Evolutionary conservation across 1,140 invertebrate genomes (phyloP).

Genomic region (Drosophila ohnishii): DNA sequence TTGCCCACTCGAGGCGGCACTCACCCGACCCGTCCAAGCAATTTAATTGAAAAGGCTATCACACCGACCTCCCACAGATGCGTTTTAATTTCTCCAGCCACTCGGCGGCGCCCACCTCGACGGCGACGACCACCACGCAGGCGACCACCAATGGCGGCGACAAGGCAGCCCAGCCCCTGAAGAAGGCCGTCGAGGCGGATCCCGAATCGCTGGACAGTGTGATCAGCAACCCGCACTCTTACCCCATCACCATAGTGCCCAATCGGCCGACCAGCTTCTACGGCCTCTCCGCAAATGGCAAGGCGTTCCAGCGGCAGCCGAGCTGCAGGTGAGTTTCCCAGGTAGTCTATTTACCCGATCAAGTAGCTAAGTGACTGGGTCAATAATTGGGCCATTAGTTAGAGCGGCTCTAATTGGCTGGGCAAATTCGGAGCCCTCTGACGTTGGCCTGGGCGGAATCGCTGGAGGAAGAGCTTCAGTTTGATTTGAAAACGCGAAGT

Average conservation of each 20-base stretch:
- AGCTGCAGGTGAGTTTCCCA: slow-evolving; percentile 74
- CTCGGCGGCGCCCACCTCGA: slow-evolving; percentile 43
- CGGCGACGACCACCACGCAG: slow-evolving; percentile 16
- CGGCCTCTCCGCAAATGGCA: slow-evolving; percentile 61
- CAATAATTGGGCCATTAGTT: slow-evolving; percentile 52
- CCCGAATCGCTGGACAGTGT: slow-evolving; percentile 82
- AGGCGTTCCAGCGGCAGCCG: slow-evolving; percentile 63
- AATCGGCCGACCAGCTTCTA: slow-evolving; percentile 76
- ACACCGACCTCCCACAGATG: slow-evolving; percentile 57
- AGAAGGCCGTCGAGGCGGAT: slow-evolving; percentile 71
- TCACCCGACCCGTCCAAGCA: slow-evolving; percentile 6
- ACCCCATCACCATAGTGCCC: slow-evolving; percentile 81
- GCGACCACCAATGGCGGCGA: slow-evolving; percentile 32
- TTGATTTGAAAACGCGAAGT: slow-evolving; percentile 41
- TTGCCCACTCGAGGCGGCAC: slow-evolving; percentile 34
- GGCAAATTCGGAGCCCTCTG: slow-evolving; percentile 43
- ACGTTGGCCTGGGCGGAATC: slow-evolving; percentile 40
- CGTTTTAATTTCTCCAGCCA: slow-evolving; percentile 68
- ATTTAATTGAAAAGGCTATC: slow-evolving; percentile 40
- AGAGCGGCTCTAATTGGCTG: slow-evolving; percentile 59
- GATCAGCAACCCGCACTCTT: slow-evolving; percentile 80
- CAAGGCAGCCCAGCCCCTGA: slow-evolving; percentile 57
- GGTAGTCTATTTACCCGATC: slow-evolving; percentile 29
- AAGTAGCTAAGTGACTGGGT: slow-evolving; percentile 48
- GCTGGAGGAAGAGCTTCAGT: slow-evolving; percentile 47